These are phyloP conservation scores for Centropyge bicolor DNA, from an alignment of 2,797 vertebrate genomes.

Conservation along the genomic window DNA sequence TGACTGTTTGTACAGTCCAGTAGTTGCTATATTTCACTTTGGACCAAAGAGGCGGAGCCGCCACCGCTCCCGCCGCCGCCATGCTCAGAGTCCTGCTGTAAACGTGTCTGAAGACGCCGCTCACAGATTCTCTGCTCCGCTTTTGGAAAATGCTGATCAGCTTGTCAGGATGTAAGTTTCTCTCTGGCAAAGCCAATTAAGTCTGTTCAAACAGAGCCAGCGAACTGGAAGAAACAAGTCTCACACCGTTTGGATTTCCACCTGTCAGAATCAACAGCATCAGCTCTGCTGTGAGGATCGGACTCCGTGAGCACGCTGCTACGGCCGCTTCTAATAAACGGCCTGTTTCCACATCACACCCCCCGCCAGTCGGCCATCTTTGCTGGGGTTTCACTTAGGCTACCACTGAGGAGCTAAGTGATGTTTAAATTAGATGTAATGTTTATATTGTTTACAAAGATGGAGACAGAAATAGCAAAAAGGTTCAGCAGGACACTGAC, in stretches of 20 bases:
- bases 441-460: background rate
- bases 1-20: background rate
- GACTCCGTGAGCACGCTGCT: background rate
- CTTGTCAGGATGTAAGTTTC: background rate
- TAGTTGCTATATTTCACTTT: background rate
- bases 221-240: conserved; percentile 14
- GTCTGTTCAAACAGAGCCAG: conserved; percentile 18
- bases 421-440: background rate
- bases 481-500: background rate
- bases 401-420: background rate
- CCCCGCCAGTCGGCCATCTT: background rate
- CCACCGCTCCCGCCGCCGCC: fast-evolving
- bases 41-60: background rate
- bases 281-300: background rate
- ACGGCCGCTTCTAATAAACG: background rate
- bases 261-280: background rate
- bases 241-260: conserved; percentile 10
- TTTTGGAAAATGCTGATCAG: background rate
- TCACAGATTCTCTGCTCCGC: background rate
- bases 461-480: background rate
- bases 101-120: background rate
- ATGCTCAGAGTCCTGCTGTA: background rate
- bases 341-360: background rate
- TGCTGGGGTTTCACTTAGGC: background rate
- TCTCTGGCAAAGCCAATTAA: conserved; percentile 19